These are phyloP conservation scores for Morone chrysops DNA, from an alignment of 2,113 vertebrate genomes.

Conservation along the genomic window DNA sequence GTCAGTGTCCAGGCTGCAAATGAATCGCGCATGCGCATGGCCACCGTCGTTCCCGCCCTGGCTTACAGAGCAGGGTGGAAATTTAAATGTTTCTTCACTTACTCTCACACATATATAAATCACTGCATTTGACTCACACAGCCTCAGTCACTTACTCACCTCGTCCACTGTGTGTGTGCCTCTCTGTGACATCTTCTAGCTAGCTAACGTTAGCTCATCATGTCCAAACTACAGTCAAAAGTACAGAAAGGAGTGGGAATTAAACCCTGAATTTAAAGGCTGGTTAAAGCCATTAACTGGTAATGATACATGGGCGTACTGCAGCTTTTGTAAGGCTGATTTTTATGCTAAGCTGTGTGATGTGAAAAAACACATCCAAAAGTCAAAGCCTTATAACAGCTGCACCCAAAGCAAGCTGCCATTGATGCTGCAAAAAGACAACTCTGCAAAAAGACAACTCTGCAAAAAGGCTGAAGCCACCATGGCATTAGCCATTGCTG, in stretches of 20 bases:
- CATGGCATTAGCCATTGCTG: too few relatives aligned
- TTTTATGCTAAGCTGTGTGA: constrained; percentile 9
- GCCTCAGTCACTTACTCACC: too few relatives aligned
- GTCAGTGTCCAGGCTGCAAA: too few relatives aligned
- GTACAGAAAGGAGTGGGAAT: constrained; percentile 23
- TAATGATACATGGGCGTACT: neutral
- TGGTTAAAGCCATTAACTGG: constrained; percentile 17
- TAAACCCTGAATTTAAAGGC: constrained; percentile 17
- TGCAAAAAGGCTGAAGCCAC: neutral
- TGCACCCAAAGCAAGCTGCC: neutral
- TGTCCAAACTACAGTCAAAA: neutral
- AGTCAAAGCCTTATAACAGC: constrained; percentile 3
- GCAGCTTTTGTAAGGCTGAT: neutral
- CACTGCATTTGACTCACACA: too few relatives aligned
- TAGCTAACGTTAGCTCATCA: neutral
- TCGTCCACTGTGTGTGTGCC: neutral
- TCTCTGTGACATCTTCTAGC: too few relatives aligned
- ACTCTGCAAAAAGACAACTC: neutral
- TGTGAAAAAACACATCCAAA: constrained; percentile 18
- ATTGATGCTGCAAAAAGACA: neutral
- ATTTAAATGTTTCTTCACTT: too few relatives aligned
- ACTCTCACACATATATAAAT: too few relatives aligned
- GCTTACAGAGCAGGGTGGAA: too few relatives aligned
- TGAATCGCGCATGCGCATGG: too few relatives aligned
- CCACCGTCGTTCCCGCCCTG: too few relatives aligned